Conservation (phyloP, 2,888 invertebrate species). For the Nephrotoma flavescens region DNA sequence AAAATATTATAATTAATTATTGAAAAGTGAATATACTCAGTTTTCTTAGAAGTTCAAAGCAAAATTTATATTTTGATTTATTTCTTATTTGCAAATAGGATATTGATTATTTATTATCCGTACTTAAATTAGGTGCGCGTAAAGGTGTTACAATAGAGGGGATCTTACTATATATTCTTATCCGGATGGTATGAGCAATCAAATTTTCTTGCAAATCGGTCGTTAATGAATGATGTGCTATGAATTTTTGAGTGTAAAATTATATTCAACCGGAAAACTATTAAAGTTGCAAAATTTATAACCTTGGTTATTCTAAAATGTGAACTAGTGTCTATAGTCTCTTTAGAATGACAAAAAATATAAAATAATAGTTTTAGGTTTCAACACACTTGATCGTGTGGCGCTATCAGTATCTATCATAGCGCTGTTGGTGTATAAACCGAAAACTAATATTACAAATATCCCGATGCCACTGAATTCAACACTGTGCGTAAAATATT, state of each 20-base stretch:
- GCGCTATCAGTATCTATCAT: not conserved
- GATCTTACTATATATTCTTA: not conserved
- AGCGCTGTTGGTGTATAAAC: not conserved
- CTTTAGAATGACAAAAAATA: not conserved
- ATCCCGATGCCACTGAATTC: not conserved
- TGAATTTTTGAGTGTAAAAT: not conserved
- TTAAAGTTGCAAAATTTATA: not conserved
- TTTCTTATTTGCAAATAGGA: not conserved
- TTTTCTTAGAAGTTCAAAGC: not conserved
- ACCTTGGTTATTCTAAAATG: not conserved
- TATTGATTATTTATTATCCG: not conserved
- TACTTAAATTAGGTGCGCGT: not conserved
- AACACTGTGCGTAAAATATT: not conserved
- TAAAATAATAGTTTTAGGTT: not conserved
- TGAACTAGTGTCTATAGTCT: not conserved
- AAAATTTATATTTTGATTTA: not conserved
- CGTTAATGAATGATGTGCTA: not conserved
- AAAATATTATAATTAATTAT: not conserved
- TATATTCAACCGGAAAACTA: not conserved
- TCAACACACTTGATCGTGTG: not conserved
- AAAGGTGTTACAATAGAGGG: not conserved
- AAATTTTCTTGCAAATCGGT: not conserved
- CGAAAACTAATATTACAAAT: not conserved
- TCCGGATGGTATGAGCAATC: not conserved
- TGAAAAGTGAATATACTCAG: not conserved